Conservation (phyloP, 2,888 invertebrate species). For the Conomelus anceps region DNA sequence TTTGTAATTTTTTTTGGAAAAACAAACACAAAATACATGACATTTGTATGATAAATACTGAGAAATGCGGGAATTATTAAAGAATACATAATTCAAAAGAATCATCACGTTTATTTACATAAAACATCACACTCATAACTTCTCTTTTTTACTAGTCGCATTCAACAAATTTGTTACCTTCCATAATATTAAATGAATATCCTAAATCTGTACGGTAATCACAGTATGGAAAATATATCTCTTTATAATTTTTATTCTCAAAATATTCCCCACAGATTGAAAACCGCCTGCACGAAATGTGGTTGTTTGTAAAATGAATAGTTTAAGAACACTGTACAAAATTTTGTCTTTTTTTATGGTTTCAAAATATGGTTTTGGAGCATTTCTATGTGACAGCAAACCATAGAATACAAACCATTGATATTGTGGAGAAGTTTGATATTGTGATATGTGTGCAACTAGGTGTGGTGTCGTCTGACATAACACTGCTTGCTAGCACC, state of each 20-base stretch:
- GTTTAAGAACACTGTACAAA: neutral
- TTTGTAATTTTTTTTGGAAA: too few species aligned
- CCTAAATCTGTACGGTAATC: neutral
- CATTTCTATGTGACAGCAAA: conserved; percentile 1
- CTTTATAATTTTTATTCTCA: neutral
- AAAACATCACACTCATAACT: neutral
- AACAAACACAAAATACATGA: too few species aligned
- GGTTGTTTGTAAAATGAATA: neutral
- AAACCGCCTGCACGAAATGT: neutral
- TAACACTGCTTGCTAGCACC: conserved; percentile 59
- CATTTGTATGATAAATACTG: neutral
- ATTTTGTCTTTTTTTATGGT: neutral
- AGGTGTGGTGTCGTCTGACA: conserved; percentile 53
- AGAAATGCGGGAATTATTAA: neutral
- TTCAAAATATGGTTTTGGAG: neutral
- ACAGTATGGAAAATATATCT: neutral
- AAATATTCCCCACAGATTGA: neutral
- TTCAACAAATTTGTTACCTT: neutral
- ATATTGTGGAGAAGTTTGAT: neutral
- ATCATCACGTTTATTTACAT: neutral
- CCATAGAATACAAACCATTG: neutral
- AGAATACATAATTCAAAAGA: neutral
- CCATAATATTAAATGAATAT: neutral
- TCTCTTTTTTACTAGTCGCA: neutral
- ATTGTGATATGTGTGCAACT: neutral